A percentile compares a stretch with the other conserved stretches of the same genome.
Evolutionary conservation across 2,888 invertebrate genomes (phyloP).

Genomic region (Oxytorus armatus): DNA sequence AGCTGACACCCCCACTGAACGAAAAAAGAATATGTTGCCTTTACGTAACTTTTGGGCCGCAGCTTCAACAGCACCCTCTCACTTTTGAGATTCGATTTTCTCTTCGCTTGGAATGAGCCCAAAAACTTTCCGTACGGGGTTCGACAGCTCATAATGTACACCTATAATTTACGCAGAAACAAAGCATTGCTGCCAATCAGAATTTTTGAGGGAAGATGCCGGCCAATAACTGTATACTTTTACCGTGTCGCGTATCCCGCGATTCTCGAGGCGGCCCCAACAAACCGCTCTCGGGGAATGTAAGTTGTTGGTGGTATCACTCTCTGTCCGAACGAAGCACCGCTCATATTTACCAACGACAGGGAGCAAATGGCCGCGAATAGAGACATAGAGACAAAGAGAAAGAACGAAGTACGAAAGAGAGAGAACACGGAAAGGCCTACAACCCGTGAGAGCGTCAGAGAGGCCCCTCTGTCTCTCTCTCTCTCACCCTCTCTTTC

Average conservation of each 20-base stretch:
- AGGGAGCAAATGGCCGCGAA: slow-evolving; percentile 74
- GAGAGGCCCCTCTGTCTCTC: too few relatives aligned
- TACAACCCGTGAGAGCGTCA: slow-evolving; percentile 7
- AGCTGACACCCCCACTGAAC: too few relatives aligned
- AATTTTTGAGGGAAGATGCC: not conserved
- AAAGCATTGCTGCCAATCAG: not conserved
- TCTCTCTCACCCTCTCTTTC: too few relatives aligned
- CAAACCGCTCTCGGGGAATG: slow-evolving; percentile 73
- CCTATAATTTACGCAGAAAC: not conserved
- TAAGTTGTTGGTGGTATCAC: slow-evolving; percentile 82
- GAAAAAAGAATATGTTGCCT: too few relatives aligned
- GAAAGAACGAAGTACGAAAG: slow-evolving; percentile 5
- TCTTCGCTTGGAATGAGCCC: too few relatives aligned
- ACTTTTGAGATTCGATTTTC: too few relatives aligned
- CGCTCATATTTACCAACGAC: slow-evolving; percentile 82
- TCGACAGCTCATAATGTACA: too few relatives aligned
- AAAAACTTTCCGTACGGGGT: too few relatives aligned
- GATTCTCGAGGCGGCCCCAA: slow-evolving; percentile 43
- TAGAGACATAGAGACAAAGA: slow-evolving; percentile 55
- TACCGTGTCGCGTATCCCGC: slow-evolving; percentile 57
- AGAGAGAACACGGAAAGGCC: not conserved
- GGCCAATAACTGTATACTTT: slow-evolving; percentile 29
- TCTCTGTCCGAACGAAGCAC: slow-evolving; percentile 81
- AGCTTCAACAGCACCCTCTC: too few relatives aligned
- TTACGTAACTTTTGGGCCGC: too few relatives aligned